Conservation (phyloP, 2,888 invertebrate genomes). For the Acanthosepion pharaonis region DNA sequence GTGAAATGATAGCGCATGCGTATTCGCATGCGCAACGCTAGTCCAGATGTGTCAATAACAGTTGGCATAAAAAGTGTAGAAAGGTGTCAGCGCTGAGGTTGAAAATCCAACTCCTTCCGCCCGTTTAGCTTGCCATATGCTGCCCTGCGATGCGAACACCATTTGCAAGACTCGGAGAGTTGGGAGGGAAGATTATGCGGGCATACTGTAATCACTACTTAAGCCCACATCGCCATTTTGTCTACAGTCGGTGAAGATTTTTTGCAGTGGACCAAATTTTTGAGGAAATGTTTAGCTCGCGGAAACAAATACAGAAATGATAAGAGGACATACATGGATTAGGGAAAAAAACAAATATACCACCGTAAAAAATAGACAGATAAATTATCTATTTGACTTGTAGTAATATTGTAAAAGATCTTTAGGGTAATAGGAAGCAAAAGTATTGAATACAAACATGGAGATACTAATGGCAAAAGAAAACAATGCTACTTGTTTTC, state of each 20-base stretch:
- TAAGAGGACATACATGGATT: too few relatives aligned
- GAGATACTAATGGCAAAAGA: too few relatives aligned
- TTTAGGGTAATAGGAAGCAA: too few relatives aligned
- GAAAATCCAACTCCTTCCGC: neutral
- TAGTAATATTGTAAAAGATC: too few relatives aligned
- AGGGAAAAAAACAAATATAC: too few relatives aligned
- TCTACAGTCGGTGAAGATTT: neutral
- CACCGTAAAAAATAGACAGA: too few relatives aligned
- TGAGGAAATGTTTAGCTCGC: neutral
- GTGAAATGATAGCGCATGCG: neutral
- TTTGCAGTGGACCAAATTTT: neutral
- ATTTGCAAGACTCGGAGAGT: neutral
- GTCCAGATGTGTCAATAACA: neutral
- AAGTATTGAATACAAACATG: too few relatives aligned
- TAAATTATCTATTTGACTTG: too few relatives aligned
- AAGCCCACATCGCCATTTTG: neutral
- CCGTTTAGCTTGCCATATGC: neutral
- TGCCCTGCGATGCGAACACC: neutral
- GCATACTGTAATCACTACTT: neutral
- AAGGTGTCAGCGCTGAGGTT: neutral
- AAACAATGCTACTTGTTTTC: too few relatives aligned
- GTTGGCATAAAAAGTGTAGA: neutral
- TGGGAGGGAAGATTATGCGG: neutral
- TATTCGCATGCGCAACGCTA: neutral
- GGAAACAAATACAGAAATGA: neutral